Percentiles rank a stretch among this genome's conserved stretches.
Conservation (phyloP, 2,888 invertebrate genomes). For the Tethea ocularis region DNA sequence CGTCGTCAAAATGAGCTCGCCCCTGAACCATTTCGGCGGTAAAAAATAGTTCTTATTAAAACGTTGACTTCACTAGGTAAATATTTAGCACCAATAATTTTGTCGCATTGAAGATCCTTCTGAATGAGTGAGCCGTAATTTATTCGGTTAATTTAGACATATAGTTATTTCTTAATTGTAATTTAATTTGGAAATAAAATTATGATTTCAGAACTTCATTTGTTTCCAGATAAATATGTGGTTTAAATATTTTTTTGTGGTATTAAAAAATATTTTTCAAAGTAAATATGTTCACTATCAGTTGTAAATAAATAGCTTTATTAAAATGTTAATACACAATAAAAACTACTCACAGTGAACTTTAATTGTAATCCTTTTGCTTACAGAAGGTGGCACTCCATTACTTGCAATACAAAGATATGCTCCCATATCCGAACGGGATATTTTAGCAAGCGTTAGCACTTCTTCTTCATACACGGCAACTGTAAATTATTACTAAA, state of each 20-base stretch:
- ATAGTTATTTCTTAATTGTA: too few species aligned
- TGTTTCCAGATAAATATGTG: too few species aligned
- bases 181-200: too few species aligned
- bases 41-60: conserved; percentile 18
- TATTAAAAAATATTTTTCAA: too few species aligned
- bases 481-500: too few species aligned
- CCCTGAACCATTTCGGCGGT: conserved; percentile 35
- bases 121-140: too few species aligned
- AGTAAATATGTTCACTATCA: too few species aligned
- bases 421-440: conserved; percentile 94
- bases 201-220: too few species aligned
- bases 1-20: conserved; percentile 34
- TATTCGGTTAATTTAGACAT: too few species aligned
- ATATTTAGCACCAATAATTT: not conserved
- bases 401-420: conserved; percentile 96
- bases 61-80: not conserved
- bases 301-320: not conserved
- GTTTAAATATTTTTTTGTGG: too few species aligned
- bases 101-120: not conserved
- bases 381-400: conserved; percentile 93
- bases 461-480: conserved; percentile 89
- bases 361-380: conserved; percentile 93
- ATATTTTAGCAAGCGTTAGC: conserved; percentile 90
- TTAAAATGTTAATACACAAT: not conserved
- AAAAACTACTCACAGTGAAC: conserved; percentile 92